phyloP scores from a whole-genome alignment of 2,797 vertebrate genomes.

The Lepilemur septentrionalis region DNA sequence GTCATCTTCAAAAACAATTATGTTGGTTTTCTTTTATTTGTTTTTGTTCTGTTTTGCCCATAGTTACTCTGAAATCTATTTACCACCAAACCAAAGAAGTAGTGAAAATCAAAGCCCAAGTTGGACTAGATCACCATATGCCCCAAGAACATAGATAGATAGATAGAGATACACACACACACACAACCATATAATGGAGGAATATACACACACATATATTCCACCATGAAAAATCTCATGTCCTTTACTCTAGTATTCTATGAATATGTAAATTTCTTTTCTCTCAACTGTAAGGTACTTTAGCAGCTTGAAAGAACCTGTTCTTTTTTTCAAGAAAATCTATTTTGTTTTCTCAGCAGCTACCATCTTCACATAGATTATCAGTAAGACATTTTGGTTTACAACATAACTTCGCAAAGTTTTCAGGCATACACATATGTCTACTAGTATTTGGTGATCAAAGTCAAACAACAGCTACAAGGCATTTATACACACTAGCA shows the following conservation, averaged over 20 bases:
- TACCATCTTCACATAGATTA: conserved; percentile 38
- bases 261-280: background rate
- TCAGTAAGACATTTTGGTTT: conserved; percentile 24
- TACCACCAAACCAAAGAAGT: background rate
- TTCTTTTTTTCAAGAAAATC: conserved; percentile 6
- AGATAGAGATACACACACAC: background rate
- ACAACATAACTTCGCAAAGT: background rate
- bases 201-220: background rate
- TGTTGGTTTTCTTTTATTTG: background rate
- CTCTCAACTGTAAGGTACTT: background rate
- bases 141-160: background rate
- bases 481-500: background rate
- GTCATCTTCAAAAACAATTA: background rate
- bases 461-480: background rate
- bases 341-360: conserved; percentile 35
- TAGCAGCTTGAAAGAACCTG: background rate
- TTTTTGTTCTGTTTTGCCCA: background rate
- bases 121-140: background rate
- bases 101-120: background rate
- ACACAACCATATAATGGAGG: background rate
- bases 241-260: background rate
- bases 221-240: background rate
- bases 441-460: background rate
- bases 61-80: background rate
- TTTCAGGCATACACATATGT: background rate